phyloP scores from a whole-genome alignment of 2,888 invertebrate species.

The Serripes groenlandicus region DNA sequence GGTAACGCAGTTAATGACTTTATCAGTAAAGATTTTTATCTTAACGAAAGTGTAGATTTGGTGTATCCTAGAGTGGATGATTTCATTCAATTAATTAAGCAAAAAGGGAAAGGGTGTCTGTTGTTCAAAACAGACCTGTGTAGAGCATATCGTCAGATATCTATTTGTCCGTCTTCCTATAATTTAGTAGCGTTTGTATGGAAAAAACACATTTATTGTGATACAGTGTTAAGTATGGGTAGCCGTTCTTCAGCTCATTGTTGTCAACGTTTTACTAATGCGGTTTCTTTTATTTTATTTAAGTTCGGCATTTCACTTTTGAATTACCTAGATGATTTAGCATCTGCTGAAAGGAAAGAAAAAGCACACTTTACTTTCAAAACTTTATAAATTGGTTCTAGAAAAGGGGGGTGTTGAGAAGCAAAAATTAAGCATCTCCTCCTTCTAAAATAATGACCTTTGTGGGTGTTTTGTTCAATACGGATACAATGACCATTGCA shows the following conservation, averaged over 20 bases:
- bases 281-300: not conserved
- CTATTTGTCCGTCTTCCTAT: not conserved
- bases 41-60: not conserved
- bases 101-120: not conserved
- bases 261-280: not conserved
- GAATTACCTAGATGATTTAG: conserved; percentile 4
- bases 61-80: not conserved
- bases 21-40: not conserved
- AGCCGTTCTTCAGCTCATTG: not conserved
- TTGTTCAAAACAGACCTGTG: conserved; percentile 1
- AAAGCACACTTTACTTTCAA: not conserved
- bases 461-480: not conserved
- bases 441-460: not conserved
- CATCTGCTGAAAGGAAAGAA: not conserved
- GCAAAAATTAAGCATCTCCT: not conserved
- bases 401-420: not conserved
- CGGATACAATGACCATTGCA: not conserved
- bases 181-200: not conserved
- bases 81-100: not conserved
- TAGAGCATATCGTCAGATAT: not conserved
- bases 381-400: not conserved
- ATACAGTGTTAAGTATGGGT: not conserved
- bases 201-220: not conserved
- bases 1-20: not conserved
- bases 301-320: not conserved